Conservation (phyloP, 2,797 vertebrate species). For the Distichodus sexfasciatus region DNA sequence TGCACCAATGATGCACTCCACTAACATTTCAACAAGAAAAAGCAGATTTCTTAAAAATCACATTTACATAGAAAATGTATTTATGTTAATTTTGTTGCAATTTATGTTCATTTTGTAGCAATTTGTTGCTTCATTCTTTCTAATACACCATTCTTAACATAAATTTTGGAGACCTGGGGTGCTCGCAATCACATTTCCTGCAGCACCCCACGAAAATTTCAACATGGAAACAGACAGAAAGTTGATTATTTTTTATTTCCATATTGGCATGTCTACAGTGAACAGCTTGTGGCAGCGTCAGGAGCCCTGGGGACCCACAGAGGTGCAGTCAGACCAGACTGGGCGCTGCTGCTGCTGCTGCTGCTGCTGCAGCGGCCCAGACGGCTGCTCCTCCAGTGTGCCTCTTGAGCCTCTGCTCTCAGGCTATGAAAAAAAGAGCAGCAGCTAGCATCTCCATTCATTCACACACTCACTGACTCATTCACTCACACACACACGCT, state of each 20-base stretch:
- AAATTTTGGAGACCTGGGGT: no score
- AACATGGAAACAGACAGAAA: slow-evolving; percentile 18
- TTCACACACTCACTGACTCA: background rate
- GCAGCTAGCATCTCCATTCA: slow-evolving; percentile 55
- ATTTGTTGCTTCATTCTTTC: no score
- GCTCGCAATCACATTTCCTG: no score
- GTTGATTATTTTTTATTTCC: slow-evolving; percentile 59
- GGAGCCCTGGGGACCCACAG: slow-evolving; percentile 62
- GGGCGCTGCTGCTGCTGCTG: slow-evolving; percentile 48
- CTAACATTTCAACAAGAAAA: no score
- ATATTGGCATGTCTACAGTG: slow-evolving; percentile 98
- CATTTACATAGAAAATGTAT: no score
- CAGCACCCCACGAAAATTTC: background rate
- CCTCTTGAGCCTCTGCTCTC: slow-evolving; percentile 52
- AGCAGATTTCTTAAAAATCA: no score
- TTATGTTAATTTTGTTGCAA: no score
- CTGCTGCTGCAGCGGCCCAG: slow-evolving; percentile 42
- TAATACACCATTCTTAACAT: no score
- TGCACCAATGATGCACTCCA: no score
- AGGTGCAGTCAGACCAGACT: slow-evolving; percentile 48
- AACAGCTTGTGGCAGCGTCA: slow-evolving; percentile 91
- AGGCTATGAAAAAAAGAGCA: slow-evolving; percentile 64
- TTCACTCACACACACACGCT: slow-evolving; percentile 39
- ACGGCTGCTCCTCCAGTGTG: slow-evolving; percentile 41
- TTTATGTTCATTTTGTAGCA: no score